Percentiles rank a stretch among this genome's conserved stretches.
Evolutionary conservation across 2,888 invertebrate species (phyloP).

Genomic region (Drosophila kokeensis): DNA sequence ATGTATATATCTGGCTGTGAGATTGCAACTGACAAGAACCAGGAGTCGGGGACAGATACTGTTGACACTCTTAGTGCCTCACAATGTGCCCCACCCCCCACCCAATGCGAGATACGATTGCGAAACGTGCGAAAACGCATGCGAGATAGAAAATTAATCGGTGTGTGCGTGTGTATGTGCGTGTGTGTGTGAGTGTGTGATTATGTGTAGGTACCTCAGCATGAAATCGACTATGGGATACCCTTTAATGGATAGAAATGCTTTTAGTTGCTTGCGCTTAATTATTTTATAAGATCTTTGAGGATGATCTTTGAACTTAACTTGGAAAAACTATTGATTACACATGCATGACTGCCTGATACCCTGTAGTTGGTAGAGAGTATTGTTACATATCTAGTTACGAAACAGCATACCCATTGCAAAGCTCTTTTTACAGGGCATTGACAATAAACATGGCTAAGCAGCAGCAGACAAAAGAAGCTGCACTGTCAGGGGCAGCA

Average conservation of each 20-base stretch:
- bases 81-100: slow-evolving; percentile 2
- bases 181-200: neutral
- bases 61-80: slow-evolving; percentile 48
- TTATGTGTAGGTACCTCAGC: neutral
- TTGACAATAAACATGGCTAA: slow-evolving; percentile 15
- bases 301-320: neutral
- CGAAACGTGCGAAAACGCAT: slow-evolving; percentile 55
- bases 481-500: slow-evolving; percentile 44
- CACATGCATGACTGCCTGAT: neutral
- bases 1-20: slow-evolving; percentile 17
- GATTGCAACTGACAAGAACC: slow-evolving; percentile 25
- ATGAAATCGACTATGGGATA: neutral
- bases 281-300: too few relatives aligned
- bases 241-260: neutral
- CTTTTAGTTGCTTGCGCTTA: neutral
- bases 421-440: slow-evolving; percentile 17
- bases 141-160: slow-evolving; percentile 7
- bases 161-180: neutral
- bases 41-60: slow-evolving; percentile 27
- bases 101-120: slow-evolving; percentile 28
- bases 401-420: neutral
- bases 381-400: neutral
- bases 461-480: slow-evolving; percentile 12
- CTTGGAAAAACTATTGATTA: neutral
- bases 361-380: neutral